A percentile compares a stretch with the other conserved stretches of the same genome.
phyloP scores from a whole-genome alignment of 2,888 invertebrate genomes.

The Iselma pallidipennis region DNA sequence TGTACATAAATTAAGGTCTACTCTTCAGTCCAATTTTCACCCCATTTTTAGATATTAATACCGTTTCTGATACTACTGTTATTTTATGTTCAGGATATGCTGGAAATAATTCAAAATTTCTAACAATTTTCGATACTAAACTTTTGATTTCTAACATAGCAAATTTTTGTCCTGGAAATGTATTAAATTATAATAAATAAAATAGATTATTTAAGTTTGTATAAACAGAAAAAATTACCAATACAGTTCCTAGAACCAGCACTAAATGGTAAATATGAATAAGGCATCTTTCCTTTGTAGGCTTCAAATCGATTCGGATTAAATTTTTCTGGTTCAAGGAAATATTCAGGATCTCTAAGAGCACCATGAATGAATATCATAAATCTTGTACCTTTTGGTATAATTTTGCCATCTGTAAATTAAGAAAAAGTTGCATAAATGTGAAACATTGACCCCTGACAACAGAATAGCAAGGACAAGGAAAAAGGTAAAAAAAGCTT shows the following conservation, averaged over 20 bases:
- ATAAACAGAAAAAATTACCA: constrained; percentile 9
- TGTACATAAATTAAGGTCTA: not conserved
- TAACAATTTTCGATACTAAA: constrained; percentile 57
- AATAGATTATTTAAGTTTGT: not conserved
- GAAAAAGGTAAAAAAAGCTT: not conserved
- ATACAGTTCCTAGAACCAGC: constrained; percentile 25
- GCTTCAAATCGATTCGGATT: constrained; percentile 19
- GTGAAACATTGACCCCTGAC: not conserved
- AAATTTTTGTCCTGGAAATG: constrained; percentile 53
- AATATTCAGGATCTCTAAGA: constrained; percentile 20
- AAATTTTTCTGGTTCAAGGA: constrained; percentile 21
- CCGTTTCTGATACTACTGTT: constrained; percentile 1
- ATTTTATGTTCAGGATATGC: constrained; percentile 18
- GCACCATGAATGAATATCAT: constrained; percentile 17
- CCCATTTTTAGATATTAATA: constrained; percentile 6
- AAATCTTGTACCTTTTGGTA: constrained; percentile 20
- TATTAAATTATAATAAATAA: too few relatives aligned
- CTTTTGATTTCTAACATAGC: constrained; percentile 61
- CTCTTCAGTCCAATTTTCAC: constrained; percentile 2
- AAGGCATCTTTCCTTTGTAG: constrained; percentile 19
- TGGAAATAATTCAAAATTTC: constrained; percentile 50
- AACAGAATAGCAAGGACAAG: too few relatives aligned
- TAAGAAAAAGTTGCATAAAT: not conserved
- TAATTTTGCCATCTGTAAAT: constrained; percentile 6
- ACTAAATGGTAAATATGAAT: constrained; percentile 23